These are phyloP conservation scores for Hylaeus volcanicus DNA, from an alignment of 1,140 invertebrate species.

Conservation along the genomic window DNA sequence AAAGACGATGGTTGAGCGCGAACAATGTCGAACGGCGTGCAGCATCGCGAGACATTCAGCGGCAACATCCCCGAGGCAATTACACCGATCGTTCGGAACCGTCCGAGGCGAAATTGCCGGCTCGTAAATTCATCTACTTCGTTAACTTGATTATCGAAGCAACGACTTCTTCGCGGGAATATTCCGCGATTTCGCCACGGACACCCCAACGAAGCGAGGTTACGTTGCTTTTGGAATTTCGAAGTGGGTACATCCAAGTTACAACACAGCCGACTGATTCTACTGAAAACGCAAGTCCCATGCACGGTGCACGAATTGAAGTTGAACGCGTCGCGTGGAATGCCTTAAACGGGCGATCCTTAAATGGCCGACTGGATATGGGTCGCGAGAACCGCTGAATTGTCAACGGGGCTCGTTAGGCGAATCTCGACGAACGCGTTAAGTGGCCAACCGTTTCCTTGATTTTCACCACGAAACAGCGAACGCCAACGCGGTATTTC, in stretches of 20 bases:
- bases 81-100: not conserved
- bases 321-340: not conserved
- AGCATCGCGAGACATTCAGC: not conserved
- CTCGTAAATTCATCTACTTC: constrained; percentile 23
- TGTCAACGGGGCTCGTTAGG: constrained; percentile 65
- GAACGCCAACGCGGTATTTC: constrained; percentile 59
- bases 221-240: no score
- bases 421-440: constrained; percentile 18
- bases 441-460: constrained; percentile 7
- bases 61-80: not conserved
- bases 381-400: constrained; percentile 41
- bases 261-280: constrained; percentile 4
- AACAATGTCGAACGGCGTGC: constrained; percentile 23
- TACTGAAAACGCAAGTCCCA: constrained; percentile 8
- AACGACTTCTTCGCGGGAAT: not conserved
- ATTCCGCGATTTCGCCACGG: not conserved
- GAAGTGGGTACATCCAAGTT: not conserved
- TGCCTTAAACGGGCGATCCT: constrained; percentile 39
- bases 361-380: constrained; percentile 44
- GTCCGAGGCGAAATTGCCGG: not conserved
- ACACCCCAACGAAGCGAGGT: no score
- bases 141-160: not conserved
- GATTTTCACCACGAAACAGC: constrained; percentile 17
- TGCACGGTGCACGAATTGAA: no score
- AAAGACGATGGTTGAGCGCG: constrained; percentile 49